Evolutionary conservation across 2,113 vertebrate species (phyloP), one percentile per base, ranked within the genome.

Genomic region (Amphilophus citrinellus): DNA sequence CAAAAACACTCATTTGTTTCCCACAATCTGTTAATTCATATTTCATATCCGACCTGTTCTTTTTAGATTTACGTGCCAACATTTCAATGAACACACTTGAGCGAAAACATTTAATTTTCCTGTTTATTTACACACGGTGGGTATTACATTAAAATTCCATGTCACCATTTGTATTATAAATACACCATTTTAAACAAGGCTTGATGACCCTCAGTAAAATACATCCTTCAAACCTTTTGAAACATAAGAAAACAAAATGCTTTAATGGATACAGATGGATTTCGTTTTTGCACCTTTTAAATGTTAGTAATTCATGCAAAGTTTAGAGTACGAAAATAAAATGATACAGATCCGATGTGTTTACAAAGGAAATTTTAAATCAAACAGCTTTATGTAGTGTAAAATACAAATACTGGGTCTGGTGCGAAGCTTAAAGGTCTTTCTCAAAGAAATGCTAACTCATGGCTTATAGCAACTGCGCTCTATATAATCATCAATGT

Each of bases 261-360:
- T 87, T 90, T 42, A 82, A 88, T 91, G 79, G 87, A 82, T 92
- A 89, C 27, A 84, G 62, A 81, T 73, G 66, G 66, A 83, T 84
- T 84, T 89, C 39, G 84, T 87, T 65, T 85, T 92, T 91, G 86
- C 85, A 88, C 88, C 80, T 79, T 92, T 91, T 88, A 86, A 88
- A 87, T 90, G 91, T 95, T 93, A 96, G 87, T 92, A 91, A 92
- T 94, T 90, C 94, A 96, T 95, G 94, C 95, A 93, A 39, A 92
- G 89, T 86, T 89, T 91, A 85, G 27, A 82, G 83, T 91, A 94
- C 27, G 89, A 94, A 93, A 94, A 94, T 92, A 93, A 93, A 92
- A 92, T 56, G 77, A 94, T 83, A 88, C 87, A 91, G 76, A 84
- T 88, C 88, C 30, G 75, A 91, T 73, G 85, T 87, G 80, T 85